Evolutionary conservation across 2,113 vertebrate genomes (phyloP), one percentile per base, ranked within the genome.

Genomic region (Microtus richardsoni): DNA sequence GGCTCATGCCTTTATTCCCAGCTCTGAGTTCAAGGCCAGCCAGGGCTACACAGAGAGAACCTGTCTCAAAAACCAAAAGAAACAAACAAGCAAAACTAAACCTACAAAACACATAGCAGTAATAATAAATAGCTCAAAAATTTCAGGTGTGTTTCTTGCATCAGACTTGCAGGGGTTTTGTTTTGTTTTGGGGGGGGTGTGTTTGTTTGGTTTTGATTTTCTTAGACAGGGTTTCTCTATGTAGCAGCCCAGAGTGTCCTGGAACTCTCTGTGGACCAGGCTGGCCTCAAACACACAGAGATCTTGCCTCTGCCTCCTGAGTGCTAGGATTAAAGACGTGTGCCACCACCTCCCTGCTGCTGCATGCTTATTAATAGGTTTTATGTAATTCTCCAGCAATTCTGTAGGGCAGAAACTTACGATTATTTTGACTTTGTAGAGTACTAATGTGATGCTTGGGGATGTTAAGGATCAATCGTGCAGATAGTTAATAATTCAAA

Each of bases 361-460:
- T 94, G 66, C 96, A 91, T 94, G n/a, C 60, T 95, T 93, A 90
- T 89, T 33, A 85, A 41, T 21, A 66, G 93, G 7, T 92, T 19
- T 94, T 7, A 26, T 94, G 14, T 90, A 68, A 89, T 95, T 62
- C 22, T 92, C 62, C 68, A 92, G 39, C 62, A 89, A 80, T 58
- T 96, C 17, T 88, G 3, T 47, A 92, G 68, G 9, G 14, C 22
- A 93, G n/a, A n/a, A 64, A 39, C 64, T 77, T 93, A 60, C 54
- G 13, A 49, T 90, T 91, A 79, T 68, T 19, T 96, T 91, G 62
- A 88, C 87, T 94, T 94, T 96, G 77, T 89, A 83, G 26, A 85
- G 33, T 62, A 91, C 36, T 66, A 66, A 14, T n/a, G 30, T 96
- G 74, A 95, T 79, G 19, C 47, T 95, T 12, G 68, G 28, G 12